Evolutionary conservation across 2,888 invertebrate genomes (phyloP), one percentile per base, ranked within the genome.

Genomic region (Gnatocerus cornutus): DNA sequence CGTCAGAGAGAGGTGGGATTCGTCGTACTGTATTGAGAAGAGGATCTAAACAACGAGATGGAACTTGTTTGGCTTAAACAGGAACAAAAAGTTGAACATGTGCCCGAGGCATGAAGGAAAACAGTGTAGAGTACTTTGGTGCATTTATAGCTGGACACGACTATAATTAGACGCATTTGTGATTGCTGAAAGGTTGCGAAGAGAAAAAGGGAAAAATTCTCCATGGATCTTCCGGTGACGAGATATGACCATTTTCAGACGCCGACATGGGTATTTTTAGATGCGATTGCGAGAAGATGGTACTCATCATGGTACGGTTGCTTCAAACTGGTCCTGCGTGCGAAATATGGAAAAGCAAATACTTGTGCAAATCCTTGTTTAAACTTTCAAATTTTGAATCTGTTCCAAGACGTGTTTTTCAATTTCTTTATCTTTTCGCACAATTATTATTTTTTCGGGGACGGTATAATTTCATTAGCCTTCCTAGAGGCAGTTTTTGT

Each of bases 31-130:
- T 62, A 52, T 39, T 62, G 41, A 62, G 56, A 21, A 58, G 67
- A 58, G 46, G 61, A 63, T 68, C 71, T 58, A 68, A 68, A 59
- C 68, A 55, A 59, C 68, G 71, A 71, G 72, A 74, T 74, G 72
- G 68, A 76, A 76, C 75, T 71, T 56, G 76, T 76, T 76, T 75
- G 73, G 74, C 69, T 71, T 68, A 71, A 72, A 69, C 71, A 70
- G 67, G 70, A 73, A 74, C 71, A 77, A 76, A 77, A 76, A 72
- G 73, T 71, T 71, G 72, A 72, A 68, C 73, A 73, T 71, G 70
- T 70, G 74, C 74, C 72, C 62, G 68, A 61, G 74, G 74, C 74
- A 66, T 73, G 73, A 43, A 65, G 68, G 73, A 72, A 73, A 68
- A 71, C 50, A 73, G 70, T 74, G 59, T 69, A 67, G 72, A 73